These are phyloP conservation scores for Elanoides forficatus DNA, from an alignment of 2,113 vertebrate genomes.

Conservation along the genomic window DNA sequence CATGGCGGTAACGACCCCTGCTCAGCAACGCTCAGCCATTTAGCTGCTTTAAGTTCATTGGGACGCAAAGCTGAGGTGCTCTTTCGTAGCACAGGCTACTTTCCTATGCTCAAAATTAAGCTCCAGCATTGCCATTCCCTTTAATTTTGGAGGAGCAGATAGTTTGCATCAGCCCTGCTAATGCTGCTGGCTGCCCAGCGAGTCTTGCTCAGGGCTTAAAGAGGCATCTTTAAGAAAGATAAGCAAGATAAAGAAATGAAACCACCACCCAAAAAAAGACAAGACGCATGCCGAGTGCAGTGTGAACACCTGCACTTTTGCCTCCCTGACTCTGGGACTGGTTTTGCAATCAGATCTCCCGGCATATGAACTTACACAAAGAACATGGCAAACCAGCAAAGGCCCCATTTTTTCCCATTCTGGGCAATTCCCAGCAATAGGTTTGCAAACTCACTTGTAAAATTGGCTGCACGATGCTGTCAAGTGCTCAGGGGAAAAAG, in stretches of 20 bases:
- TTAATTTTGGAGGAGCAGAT: not conserved
- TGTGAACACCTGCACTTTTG: not conserved
- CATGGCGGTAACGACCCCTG: fast-evolving
- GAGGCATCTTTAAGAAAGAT: not conserved
- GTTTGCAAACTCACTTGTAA: not conserved
- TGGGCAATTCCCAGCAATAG: not conserved
- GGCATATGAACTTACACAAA: not conserved
- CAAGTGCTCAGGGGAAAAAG: not conserved
- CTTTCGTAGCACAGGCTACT: fast-evolving
- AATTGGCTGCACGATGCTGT: not conserved
- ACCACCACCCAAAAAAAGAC: not conserved
- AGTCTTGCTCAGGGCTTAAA: not conserved
- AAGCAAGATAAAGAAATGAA: not conserved
- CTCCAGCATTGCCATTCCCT: not conserved
- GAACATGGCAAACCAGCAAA: not conserved
- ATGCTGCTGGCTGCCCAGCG: not conserved
- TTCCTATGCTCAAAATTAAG: not conserved
- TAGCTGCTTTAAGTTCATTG: not conserved
- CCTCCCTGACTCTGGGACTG: not conserved
- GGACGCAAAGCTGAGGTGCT: not conserved
- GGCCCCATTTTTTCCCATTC: not conserved
- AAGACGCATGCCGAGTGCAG: too few relatives aligned
- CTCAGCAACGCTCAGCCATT: not conserved
- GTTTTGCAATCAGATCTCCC: not conserved
- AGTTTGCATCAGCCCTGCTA: not conserved